Percentiles rank a stretch among this genome's conserved stretches.
phyloP scores from a whole-genome alignment of 2,888 invertebrate genomes.

The Aporophyla nigra region DNA sequence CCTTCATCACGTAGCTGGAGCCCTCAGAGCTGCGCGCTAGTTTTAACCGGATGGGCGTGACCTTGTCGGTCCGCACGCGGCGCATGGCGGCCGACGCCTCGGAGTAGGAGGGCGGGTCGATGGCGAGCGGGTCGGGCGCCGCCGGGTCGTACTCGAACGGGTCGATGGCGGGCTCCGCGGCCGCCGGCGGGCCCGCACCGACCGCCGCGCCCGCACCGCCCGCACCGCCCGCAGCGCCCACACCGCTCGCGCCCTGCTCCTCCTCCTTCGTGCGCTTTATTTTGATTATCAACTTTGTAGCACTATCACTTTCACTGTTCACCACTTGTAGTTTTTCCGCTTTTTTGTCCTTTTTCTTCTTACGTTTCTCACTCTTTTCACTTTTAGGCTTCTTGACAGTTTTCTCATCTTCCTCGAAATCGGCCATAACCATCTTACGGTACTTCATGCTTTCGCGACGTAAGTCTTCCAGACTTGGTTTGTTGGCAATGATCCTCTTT shows the following conservation, averaged over 20 bases:
- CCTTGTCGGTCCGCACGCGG: slow-evolving; percentile 92
- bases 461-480: slow-evolving; percentile 94
- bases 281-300: slow-evolving; percentile 95
- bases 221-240: neutral
- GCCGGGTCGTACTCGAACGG: slow-evolving; percentile 88
- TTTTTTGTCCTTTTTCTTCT: slow-evolving; percentile 91
- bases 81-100: slow-evolving; percentile 86
- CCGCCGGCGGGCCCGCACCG: slow-evolving; percentile 52
- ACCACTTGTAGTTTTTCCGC: slow-evolving; percentile 89
- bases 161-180: slow-evolving; percentile 82
- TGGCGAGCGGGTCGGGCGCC: slow-evolving; percentile 85
- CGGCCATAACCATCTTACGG: slow-evolving; percentile 95
- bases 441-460: slow-evolving; percentile 97
- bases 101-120: slow-evolving; percentile 83
- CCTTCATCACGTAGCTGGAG: slow-evolving; percentile 92
- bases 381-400: slow-evolving; percentile 86
- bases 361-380: slow-evolving; percentile 81
- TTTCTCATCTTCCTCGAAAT: slow-evolving; percentile 94
- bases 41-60: slow-evolving; percentile 96
- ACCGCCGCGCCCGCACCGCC: neutral
- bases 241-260: slow-evolving; percentile 14
- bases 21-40: slow-evolving; percentile 95
- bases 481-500: slow-evolving; percentile 92
- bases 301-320: slow-evolving; percentile 90
- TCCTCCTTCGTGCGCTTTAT: slow-evolving; percentile 91